Evolutionary conservation across 2,113 vertebrate species (phyloP).

Genomic region (Phaethornis superciliosus): DNA sequence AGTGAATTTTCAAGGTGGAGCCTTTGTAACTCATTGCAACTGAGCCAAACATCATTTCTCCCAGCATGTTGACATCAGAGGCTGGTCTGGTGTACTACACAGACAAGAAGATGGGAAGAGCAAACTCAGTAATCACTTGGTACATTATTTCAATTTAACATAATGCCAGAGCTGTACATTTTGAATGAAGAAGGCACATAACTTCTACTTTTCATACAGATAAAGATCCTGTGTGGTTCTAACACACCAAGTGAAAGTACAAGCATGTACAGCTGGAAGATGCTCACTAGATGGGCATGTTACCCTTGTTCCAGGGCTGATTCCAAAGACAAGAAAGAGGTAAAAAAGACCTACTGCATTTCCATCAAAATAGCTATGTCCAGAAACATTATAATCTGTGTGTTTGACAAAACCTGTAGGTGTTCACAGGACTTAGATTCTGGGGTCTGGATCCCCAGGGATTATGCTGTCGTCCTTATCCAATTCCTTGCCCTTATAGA

Average conservation of each 20-base stretch:
- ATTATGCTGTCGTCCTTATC: background rate
- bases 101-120: background rate
- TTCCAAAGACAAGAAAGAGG: background rate
- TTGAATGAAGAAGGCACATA: background rate
- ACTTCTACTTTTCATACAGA: background rate
- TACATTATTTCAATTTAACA: background rate
- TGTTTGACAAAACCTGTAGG: background rate
- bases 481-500: background rate
- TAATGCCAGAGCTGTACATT: background rate
- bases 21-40: conserved; percentile 90
- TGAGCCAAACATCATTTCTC: conserved; percentile 90
- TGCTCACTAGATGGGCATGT: background rate
- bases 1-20: conserved; percentile 88
- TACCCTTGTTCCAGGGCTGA: background rate
- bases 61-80: conserved; percentile 89
- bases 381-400: background rate
- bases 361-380: background rate
- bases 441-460: background rate
- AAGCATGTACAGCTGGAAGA: background rate
- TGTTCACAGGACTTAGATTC: background rate
- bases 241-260: background rate
- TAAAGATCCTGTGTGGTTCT: background rate
- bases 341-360: background rate
- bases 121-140: background rate
- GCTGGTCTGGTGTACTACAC: conserved; percentile 84